phyloP scores from a whole-genome alignment of 2,888 invertebrate genomes.

The Anthophora plumipes region DNA sequence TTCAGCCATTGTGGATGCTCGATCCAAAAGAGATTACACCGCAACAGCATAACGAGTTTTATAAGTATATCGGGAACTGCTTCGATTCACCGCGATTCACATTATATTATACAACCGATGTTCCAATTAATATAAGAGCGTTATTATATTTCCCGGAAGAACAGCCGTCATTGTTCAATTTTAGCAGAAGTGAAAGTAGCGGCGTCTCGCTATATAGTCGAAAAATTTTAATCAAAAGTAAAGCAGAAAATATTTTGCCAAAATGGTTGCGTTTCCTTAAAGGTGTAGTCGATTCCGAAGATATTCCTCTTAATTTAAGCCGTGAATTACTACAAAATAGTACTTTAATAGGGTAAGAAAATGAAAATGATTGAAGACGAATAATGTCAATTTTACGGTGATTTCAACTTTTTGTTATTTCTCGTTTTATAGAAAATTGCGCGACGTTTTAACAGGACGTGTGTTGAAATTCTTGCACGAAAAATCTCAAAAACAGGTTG shows the following conservation, averaged over 20 bases:
- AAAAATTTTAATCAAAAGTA: slow-evolving; percentile 96
- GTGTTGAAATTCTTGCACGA: slow-evolving; percentile 94
- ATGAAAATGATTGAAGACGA: slow-evolving; percentile 54
- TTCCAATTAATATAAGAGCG: slow-evolving; percentile 95
- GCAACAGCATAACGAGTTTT: slow-evolving; percentile 97
- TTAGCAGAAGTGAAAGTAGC: slow-evolving; percentile 93
- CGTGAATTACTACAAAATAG: slow-evolving; percentile 98
- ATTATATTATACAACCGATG: slow-evolving; percentile 97
- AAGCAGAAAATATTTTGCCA: slow-evolving; percentile 95
- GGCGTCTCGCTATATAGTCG: slow-evolving; percentile 96
- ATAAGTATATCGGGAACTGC: slow-evolving; percentile 93
- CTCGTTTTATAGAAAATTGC: slow-evolving; percentile 88
- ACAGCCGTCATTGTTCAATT: slow-evolving; percentile 95
- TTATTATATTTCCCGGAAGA: slow-evolving; percentile 97
- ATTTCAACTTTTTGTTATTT: slow-evolving; percentile 6
- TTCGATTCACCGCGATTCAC: slow-evolving; percentile 95
- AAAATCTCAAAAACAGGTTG: slow-evolving; percentile 92
- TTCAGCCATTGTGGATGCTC: slow-evolving; percentile 95
- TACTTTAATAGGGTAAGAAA: slow-evolving; percentile 91
- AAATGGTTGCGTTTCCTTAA: slow-evolving; percentile 98
- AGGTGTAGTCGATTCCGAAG: slow-evolving; percentile 99
- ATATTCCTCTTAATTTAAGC: slow-evolving; percentile 98
- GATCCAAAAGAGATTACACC: slow-evolving; percentile 94
- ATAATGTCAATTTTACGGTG: slow-evolving; percentile 10
- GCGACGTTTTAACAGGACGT: slow-evolving; percentile 92